Evolutionary conservation across 2,888 invertebrate species (phyloP).

Genomic region (Caenorhabditis uteleia): DNA sequence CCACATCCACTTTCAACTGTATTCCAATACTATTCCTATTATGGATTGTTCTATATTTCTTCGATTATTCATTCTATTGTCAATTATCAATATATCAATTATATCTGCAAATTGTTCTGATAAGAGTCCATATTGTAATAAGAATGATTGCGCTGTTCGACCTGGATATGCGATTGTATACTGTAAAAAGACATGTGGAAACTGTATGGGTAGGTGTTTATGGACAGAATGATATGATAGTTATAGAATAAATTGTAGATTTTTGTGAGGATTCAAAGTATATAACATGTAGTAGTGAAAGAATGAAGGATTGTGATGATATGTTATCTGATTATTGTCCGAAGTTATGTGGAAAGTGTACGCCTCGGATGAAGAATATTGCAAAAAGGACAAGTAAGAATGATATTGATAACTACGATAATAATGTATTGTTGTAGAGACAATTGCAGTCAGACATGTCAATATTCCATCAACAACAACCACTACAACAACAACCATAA

Average conservation of each 20-base stretch:
- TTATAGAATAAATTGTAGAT: slow-evolving; percentile 12
- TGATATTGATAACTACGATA: neutral
- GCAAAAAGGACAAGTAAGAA: slow-evolving; percentile 21
- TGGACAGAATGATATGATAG: neutral
- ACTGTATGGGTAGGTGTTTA: slow-evolving; percentile 47
- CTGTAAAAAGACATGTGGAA: slow-evolving; percentile 54
- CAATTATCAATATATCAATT: too few species aligned
- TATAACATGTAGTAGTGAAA: slow-evolving; percentile 42
- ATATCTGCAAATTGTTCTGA: too few species aligned
- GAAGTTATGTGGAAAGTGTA: slow-evolving; percentile 43
- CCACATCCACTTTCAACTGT: too few species aligned
- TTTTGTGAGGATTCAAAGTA: slow-evolving; percentile 47
- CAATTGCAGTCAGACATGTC: slow-evolving; percentile 18
- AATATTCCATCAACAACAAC: slow-evolving; percentile 4
- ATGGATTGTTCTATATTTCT: too few species aligned
- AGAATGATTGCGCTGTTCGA: slow-evolving; percentile 52
- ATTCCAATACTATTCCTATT: too few species aligned
- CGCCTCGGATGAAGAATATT: slow-evolving; percentile 11
- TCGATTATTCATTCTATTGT: too few species aligned
- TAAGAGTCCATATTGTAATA: slow-evolving; percentile 55
- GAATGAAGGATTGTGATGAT: slow-evolving; percentile 50
- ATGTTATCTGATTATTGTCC: slow-evolving; percentile 53
- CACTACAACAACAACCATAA: slow-evolving; percentile 3
- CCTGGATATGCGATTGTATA: slow-evolving; percentile 55
- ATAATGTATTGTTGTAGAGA: too few species aligned